Conservation (phyloP, 2,888 invertebrate species). For the Branchellion lobata region DNA sequence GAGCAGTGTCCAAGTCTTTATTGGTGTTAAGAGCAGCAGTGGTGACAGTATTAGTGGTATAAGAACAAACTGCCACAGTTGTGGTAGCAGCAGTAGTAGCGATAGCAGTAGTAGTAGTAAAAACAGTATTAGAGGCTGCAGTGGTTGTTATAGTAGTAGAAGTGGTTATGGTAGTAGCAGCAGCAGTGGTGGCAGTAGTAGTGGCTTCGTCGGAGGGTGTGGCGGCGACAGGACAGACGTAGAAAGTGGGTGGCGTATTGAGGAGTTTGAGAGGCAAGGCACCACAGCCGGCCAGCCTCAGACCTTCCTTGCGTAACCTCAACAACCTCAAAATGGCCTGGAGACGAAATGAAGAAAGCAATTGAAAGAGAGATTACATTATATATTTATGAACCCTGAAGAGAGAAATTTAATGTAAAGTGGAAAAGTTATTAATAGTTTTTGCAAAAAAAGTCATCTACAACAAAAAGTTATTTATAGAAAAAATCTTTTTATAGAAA, state of each 20-base stretch:
- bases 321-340: not conserved
- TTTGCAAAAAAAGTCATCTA: not conserved
- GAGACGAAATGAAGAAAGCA: not conserved
- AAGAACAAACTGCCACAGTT: too few relatives aligned
- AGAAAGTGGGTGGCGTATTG: not conserved
- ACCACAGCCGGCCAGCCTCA: not conserved
- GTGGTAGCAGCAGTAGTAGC: too few relatives aligned
- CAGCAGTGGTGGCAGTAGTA: too few relatives aligned
- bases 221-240: not conserved
- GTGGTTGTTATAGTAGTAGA: too few relatives aligned
- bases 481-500: not conserved
- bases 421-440: not conserved
- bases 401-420: too few relatives aligned
- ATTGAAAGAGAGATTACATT: not conserved
- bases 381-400: too few relatives aligned
- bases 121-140: too few relatives aligned
- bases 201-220: not conserved
- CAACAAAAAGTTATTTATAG: not conserved
- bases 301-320: not conserved
- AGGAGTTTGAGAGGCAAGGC: not conserved
- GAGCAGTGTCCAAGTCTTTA: too few relatives aligned
- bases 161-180: too few relatives aligned
- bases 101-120: too few relatives aligned
- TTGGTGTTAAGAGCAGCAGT: too few relatives aligned
- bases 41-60: too few relatives aligned